Evolutionary conservation across 1,140 invertebrate species (phyloP).

Genomic region (Drosophila ananassae): DNA sequence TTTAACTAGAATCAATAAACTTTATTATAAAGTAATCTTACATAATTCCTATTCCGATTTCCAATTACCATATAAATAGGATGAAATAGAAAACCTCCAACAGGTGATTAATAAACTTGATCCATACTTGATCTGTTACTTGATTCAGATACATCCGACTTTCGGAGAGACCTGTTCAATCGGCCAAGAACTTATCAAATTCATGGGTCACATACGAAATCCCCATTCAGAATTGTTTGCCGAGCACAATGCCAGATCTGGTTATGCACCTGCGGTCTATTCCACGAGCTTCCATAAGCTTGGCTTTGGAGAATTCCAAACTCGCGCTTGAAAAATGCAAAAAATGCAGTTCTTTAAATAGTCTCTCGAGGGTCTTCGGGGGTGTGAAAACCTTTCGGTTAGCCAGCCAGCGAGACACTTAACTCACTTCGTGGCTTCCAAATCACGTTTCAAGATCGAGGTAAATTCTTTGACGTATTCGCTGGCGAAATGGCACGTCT

Average conservation of each 20-base stretch:
- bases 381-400: slow-evolving; percentile 58
- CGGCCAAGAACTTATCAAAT: not conserved
- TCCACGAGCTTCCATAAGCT: not conserved
- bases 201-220: not conserved
- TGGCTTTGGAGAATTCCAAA: slow-evolving; percentile 45
- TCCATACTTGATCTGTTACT: not conserved
- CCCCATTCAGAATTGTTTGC: not conserved
- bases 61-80: slow-evolving; percentile 26
- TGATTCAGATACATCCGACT: slow-evolving; percentile 14
- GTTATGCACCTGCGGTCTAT: slow-evolving; percentile 42
- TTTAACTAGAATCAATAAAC: slow-evolving; percentile 8
- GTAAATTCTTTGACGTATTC: slow-evolving; percentile 68
- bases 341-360: slow-evolving; percentile 63
- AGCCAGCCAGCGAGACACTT: not conserved
- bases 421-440: slow-evolving; percentile 13
- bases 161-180: slow-evolving; percentile 7
- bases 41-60: not conserved
- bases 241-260: slow-evolving; percentile 12
- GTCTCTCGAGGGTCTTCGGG: slow-evolving; percentile 39
- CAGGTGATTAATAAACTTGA: slow-evolving; percentile 24
- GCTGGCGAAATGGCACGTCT: slow-evolving; percentile 63
- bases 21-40: not conserved
- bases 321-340: slow-evolving; percentile 52
- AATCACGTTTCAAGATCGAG: slow-evolving; percentile 83
- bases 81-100: too few relatives aligned